Conservation (phyloP, 2,888 invertebrate genomes). For the Boloria euphrosyne region DNA sequence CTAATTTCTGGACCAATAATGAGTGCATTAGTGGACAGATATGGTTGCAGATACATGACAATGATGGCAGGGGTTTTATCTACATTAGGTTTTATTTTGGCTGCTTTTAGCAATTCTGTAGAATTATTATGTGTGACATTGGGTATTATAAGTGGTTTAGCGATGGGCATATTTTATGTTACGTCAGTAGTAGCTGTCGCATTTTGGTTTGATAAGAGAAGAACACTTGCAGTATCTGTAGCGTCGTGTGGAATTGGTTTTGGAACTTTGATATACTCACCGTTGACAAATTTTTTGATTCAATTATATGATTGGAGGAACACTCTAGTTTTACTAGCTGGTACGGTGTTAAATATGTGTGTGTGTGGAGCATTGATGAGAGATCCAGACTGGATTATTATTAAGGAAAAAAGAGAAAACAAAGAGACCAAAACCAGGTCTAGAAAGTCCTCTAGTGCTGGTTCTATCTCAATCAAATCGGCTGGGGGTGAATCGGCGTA, state of each 20-base stretch:
- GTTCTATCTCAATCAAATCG: constrained; percentile 76
- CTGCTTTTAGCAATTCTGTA: constrained; percentile 86
- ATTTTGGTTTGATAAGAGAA: constrained; percentile 94
- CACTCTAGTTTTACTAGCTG: constrained; percentile 88
- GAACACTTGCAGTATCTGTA: constrained; percentile 92
- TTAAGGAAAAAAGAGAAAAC: constrained; percentile 82
- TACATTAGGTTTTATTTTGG: constrained; percentile 88
- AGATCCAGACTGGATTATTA: constrained; percentile 91
- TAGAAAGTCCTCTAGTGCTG: constrained; percentile 73
- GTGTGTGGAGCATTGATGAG: constrained; percentile 93
- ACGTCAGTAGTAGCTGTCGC: constrained; percentile 95
- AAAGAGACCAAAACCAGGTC: constrained; percentile 64
- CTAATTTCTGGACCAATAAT: constrained; percentile 91
- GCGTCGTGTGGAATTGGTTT: constrained; percentile 94
- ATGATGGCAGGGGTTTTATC: constrained; percentile 87
- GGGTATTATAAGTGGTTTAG: constrained; percentile 91
- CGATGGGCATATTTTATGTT: constrained; percentile 92
- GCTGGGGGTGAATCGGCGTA: constrained; percentile 76
- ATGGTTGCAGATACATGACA: constrained; percentile 89
- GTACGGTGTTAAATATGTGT: constrained; percentile 92
- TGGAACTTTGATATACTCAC: constrained; percentile 94
- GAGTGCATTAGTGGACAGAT: constrained; percentile 91
- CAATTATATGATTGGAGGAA: constrained; percentile 91
- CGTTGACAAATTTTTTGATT: constrained; percentile 89
- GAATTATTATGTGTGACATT: constrained; percentile 91